Evolutionary conservation across 1,140 invertebrate species (phyloP).

Genomic region (Brachionus angularis): DNA sequence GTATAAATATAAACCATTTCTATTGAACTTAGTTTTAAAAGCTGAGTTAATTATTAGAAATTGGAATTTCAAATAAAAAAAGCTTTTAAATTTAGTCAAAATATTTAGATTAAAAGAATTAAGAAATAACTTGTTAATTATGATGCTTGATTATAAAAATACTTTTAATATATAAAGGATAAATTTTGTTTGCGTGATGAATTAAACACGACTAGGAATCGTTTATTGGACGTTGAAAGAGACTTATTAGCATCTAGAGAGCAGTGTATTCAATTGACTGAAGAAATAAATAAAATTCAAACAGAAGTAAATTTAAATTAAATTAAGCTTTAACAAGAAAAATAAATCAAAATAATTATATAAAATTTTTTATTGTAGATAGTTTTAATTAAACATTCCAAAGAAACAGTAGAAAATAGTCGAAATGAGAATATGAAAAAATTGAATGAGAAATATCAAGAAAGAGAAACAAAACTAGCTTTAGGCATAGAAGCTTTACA

Average conservation of each 20-base stretch:
- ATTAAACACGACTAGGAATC: constrained; percentile 38
- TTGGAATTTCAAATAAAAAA: too few species aligned
- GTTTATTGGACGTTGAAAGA: constrained; percentile 34
- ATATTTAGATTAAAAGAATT: too few species aligned
- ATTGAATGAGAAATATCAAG: constrained; percentile 6
- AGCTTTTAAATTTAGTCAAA: too few species aligned
- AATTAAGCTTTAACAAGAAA: neutral
- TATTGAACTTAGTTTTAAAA: neutral
- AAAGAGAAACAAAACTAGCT: constrained; percentile 11
- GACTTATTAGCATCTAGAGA: constrained; percentile 1
- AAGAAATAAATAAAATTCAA: constrained; percentile 26
- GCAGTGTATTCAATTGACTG: constrained; percentile 9
- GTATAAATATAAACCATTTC: neutral
- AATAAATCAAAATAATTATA: too few species aligned
- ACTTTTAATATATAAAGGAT: neutral
- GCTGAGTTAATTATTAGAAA: too few species aligned
- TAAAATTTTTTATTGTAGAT: too few species aligned
- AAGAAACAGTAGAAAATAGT: constrained; percentile 10
- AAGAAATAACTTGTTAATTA: neutral
- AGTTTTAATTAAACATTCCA: constrained; percentile 22
- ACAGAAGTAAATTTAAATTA: neutral
- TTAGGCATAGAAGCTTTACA: constrained; percentile 12
- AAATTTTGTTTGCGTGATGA: constrained; percentile 43
- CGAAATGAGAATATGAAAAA: constrained; percentile 7
- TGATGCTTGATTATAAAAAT: neutral